Evolutionary conservation across 2,113 vertebrate genomes (phyloP).

Genomic region (Cyanoramphus novaezelandiae): DNA sequence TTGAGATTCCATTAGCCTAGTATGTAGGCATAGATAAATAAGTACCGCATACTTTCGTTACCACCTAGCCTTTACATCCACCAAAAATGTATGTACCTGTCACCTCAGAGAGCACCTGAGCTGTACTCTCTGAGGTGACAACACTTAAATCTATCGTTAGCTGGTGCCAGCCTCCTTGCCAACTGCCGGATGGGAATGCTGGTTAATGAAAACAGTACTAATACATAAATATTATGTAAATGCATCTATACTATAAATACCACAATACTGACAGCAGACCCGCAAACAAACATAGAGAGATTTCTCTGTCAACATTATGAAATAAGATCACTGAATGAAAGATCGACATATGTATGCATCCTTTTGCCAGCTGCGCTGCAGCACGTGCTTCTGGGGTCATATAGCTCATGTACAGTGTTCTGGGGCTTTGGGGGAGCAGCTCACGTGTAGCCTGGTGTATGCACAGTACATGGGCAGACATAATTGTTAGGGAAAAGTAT

Average conservation of each 20-base stretch:
- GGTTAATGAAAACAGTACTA: background rate
- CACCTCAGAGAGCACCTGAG: background rate
- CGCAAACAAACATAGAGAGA: background rate
- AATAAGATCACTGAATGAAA: background rate
- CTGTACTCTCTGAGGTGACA: background rate
- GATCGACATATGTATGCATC: rapidly evolving
- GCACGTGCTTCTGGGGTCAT: background rate
- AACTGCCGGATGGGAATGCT: background rate
- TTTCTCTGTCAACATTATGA: background rate
- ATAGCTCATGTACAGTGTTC: background rate
- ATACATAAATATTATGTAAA: background rate
- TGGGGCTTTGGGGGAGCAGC: background rate
- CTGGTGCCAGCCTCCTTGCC: background rate
- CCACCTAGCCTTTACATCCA: background rate
- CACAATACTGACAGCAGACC: background rate
- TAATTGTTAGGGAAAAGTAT: background rate
- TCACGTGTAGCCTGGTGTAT: background rate
- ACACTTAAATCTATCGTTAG: background rate
- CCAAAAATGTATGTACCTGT: background rate
- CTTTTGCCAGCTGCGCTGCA: background rate
- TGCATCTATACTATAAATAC: background rate
- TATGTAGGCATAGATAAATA: background rate
- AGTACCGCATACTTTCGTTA: background rate
- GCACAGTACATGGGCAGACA: background rate
- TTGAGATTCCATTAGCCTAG: background rate